Evolutionary conservation across 2,113 vertebrate genomes (phyloP), one percentile per base, ranked within the genome.

Genomic region (Hyperoodon ampullatus): DNA sequence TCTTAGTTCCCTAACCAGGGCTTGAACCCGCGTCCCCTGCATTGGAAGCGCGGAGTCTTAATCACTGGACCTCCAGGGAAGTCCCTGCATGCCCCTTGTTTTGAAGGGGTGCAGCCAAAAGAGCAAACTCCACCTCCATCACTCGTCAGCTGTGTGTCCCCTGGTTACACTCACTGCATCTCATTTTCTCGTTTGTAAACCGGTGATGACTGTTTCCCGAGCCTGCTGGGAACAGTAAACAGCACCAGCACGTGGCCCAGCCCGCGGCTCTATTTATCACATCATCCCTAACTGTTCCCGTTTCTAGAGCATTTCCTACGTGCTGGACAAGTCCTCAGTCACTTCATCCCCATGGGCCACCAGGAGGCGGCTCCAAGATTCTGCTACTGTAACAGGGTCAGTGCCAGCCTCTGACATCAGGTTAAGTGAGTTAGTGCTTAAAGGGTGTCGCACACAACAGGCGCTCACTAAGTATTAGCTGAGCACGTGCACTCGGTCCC

Each of bases 131-230:
- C 0, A 0, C 39, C 42, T 26, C 74, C 28, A 39, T 23, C 61
- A 13, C 23, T 1, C 0, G 1, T 50, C 1, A 0, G 65, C 33
- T 66, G 4, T 7, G 13, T 30, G 12, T n/a, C 4, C 63, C 66
- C 19, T 26, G 16, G 50, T 42, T 18, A 44, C 0, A 14, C 42
- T 61, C 77, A 35, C 39, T 0, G 11, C 12, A n/a, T 33, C 93
- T 75, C 44, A 14, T 23, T 35, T 82, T 91, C 71, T 71, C 66
- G 8, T 19, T 26, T 58, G 50, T 12, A 83, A 23, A 68, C 55
- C 1, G 1, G 28, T 16, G 33, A 42, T 35, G 2, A 78, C 24
- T 8, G 3, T 18, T 55, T 71, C 78, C 5, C 5, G 68, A 72
- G 75, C 50, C 63, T 16, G 23, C 88, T 68, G 50, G 30, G 55